Evolutionary conservation across 2,797 vertebrate genomes (phyloP).

Genomic region (Acanthurus leucopareius): DNA sequence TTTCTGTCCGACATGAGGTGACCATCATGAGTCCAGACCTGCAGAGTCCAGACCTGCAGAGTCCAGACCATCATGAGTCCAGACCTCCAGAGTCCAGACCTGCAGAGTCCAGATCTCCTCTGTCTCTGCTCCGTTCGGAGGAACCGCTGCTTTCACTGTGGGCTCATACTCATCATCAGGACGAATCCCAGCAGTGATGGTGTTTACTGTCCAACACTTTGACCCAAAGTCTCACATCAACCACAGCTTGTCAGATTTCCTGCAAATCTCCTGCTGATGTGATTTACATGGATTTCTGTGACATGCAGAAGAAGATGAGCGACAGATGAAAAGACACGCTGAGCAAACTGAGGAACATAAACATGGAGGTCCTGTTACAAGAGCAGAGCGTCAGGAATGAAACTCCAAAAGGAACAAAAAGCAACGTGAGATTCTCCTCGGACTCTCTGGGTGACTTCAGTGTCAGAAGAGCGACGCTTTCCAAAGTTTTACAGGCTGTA

Average conservation of each 20-base stretch:
- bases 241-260: neutral
- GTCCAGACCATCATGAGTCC: neutral
- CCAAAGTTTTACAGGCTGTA: too few species aligned
- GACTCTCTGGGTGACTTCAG: too few species aligned
- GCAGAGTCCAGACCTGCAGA: too few species aligned
- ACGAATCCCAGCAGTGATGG: neutral
- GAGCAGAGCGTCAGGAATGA: too few species aligned
- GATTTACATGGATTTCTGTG: neutral
- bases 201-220: neutral
- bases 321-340: too few species aligned
- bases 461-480: too few species aligned
- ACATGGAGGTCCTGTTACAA: too few species aligned
- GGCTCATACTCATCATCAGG: neutral
- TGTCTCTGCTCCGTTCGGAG: neutral
- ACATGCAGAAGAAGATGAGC: neutral
- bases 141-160: neutral
- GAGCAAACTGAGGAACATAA: neutral
- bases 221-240: neutral
- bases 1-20: constrained; percentile 11
- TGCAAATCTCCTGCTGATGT: neutral
- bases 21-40: constrained; percentile 1
- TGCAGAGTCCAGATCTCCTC: neutral
- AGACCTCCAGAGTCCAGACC: neutral
- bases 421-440: too few species aligned
- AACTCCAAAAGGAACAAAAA: too few species aligned